Evolutionary conservation across 2,113 vertebrate genomes (phyloP).

Genomic region (Myodes glareolus): DNA sequence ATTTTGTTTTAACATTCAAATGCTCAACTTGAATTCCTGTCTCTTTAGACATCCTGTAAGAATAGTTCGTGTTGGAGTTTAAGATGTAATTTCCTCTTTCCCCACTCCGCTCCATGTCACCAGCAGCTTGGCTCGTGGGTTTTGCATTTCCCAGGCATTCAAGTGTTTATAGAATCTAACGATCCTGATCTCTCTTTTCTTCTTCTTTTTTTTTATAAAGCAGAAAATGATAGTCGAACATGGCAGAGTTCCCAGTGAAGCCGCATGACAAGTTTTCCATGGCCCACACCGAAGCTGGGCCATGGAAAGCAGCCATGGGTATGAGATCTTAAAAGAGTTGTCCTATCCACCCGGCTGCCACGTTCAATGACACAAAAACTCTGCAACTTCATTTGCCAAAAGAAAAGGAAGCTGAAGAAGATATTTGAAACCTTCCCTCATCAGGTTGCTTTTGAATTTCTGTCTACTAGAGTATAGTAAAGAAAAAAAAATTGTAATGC

Average conservation of each 20-base stretch:
- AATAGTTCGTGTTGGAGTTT: slow-evolving; percentile 41
- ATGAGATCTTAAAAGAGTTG: not conserved
- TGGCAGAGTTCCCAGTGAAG: slow-evolving; percentile 65
- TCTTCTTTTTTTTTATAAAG: slow-evolving; percentile 44
- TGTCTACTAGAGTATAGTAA: not conserved
- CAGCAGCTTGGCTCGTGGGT: slow-evolving; percentile 57
- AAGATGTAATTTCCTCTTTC: slow-evolving; percentile 59
- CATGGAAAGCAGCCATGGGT: slow-evolving; percentile 28
- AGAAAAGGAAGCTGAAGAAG: slow-evolving; percentile 46
- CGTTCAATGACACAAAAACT: not conserved
- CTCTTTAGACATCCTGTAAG: slow-evolving; percentile 28
- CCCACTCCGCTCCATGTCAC: not conserved
- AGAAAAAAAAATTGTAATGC: not conserved
- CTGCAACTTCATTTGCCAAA: slow-evolving; percentile 48
- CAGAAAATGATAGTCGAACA: slow-evolving; percentile 60
- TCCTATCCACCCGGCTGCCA: not conserved
- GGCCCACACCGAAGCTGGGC: not conserved
- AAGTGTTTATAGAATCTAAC: slow-evolving; percentile 68
- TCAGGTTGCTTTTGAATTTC: slow-evolving; percentile 54
- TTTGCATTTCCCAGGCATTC: slow-evolving; percentile 65
- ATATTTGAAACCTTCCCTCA: slow-evolving; percentile 12
- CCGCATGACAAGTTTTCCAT: slow-evolving; percentile 26
- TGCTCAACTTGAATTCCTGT: slow-evolving; percentile 62
- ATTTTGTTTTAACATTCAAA: slow-evolving; percentile 72
- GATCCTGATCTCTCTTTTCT: slow-evolving; percentile 48